These are phyloP conservation scores for Arbacia lixula DNA, from an alignment of 53 echinoderm and acorn worm species.

Conservation along the genomic window DNA sequence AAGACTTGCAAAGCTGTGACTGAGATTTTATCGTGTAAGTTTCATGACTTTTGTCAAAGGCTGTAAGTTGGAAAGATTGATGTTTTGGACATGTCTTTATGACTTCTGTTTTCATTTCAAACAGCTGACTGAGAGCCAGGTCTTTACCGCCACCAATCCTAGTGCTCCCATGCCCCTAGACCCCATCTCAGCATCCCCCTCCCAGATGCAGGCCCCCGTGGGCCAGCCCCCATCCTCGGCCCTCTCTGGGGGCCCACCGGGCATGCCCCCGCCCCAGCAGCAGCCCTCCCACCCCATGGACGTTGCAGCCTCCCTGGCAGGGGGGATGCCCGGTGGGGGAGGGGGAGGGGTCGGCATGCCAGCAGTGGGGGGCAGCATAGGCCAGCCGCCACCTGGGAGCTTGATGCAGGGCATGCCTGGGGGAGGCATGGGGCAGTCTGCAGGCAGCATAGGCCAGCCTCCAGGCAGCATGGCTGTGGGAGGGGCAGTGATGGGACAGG, in stretches of 20 bases:
- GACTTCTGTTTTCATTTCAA: background rate
- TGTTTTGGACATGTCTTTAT: too few species aligned
- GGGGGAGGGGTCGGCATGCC: background rate
- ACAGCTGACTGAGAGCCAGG: constrained; percentile 88
- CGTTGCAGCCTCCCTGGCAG: constrained; percentile 19
- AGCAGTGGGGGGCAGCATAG: constrained; percentile 12
- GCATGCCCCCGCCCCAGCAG: constrained; percentile 35
- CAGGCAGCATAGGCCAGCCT: constrained; percentile 20
- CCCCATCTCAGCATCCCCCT: constrained; percentile 43
- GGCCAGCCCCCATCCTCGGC: constrained; percentile 37
- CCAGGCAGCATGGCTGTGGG: constrained; percentile 22
- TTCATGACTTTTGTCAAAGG: too few species aligned
- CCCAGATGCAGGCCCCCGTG: constrained; percentile 46
- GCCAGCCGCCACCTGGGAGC: background rate
- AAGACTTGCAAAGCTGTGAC: too few species aligned
- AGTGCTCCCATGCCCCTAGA: constrained; percentile 46
- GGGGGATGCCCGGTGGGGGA: background rate
- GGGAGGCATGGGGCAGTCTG: constrained; percentile 11
- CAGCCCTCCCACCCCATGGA: constrained; percentile 59
- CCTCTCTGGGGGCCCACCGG: constrained; percentile 33
- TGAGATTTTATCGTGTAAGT: too few species aligned
- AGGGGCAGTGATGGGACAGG: constrained; percentile 50
- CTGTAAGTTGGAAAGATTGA: background rate
- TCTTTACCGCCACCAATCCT: constrained; percentile 72
- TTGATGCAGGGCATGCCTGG: constrained; percentile 24